Evolutionary conservation across 2,888 invertebrate species (phyloP).

Genomic region (Dusona sp.): DNA sequence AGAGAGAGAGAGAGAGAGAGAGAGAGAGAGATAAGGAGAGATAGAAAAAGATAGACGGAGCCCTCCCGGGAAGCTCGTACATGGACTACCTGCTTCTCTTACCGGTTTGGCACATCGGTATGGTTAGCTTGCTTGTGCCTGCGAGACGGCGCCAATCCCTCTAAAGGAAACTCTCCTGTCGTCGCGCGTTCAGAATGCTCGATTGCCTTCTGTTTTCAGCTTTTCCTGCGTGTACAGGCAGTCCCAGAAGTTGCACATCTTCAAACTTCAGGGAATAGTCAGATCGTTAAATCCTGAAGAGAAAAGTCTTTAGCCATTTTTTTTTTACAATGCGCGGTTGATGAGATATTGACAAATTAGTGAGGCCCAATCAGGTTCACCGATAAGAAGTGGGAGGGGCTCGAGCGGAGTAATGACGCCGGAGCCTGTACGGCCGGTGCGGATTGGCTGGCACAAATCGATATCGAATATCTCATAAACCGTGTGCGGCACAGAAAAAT

Average conservation of each 20-base stretch:
- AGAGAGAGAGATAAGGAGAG: background rate
- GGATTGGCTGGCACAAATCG: background rate
- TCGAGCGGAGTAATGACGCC: background rate
- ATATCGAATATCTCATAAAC: background rate
- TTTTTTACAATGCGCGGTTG: background rate
- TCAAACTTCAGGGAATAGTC: background rate
- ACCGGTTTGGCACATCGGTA: constrained; percentile 66
- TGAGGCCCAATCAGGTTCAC: background rate
- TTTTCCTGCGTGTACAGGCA: constrained; percentile 4
- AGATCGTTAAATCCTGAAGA: background rate
- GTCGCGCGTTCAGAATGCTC: constrained; percentile 25
- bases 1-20: constrained; percentile 17
- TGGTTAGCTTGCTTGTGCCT: constrained; percentile 41
- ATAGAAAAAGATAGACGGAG: background rate
- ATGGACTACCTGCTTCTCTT: constrained; percentile 66
- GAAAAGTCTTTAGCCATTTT: background rate
- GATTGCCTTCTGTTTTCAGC: constrained; percentile 11
- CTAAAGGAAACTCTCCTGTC: constrained; percentile 64
- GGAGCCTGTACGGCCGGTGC: background rate
- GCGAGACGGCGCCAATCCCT: constrained; percentile 68
- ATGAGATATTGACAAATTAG: background rate
- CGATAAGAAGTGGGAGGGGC: background rate
- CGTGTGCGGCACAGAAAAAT: background rate
- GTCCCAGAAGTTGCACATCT: background rate
- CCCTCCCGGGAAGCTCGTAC: constrained; percentile 61